phyloP scores from a whole-genome alignment of 2,113 vertebrate genomes.

The Vulpes ferrilata region DNA sequence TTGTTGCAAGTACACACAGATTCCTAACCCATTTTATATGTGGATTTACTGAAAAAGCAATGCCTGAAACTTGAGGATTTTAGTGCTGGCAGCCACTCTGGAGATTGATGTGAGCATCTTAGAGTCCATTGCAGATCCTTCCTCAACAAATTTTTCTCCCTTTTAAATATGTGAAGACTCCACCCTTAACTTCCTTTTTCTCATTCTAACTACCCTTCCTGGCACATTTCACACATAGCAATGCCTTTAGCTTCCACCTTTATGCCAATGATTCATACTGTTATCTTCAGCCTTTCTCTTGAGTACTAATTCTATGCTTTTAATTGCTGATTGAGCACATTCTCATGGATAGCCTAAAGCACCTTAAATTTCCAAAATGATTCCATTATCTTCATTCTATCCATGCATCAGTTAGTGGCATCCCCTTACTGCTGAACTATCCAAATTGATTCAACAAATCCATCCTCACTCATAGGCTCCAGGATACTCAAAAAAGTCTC shows the following conservation, averaged over 20 bases:
- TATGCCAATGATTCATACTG: neutral
- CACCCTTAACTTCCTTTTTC: neutral
- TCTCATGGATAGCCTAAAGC: neutral
- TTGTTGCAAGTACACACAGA: neutral
- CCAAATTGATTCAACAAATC: constrained; percentile 2
- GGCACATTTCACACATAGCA: neutral
- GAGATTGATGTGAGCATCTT: neutral
- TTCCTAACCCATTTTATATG: neutral
- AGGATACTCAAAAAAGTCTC: constrained; percentile 4
- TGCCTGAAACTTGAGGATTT: neutral
- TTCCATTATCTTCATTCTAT: neutral
- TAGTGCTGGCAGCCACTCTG: neutral
- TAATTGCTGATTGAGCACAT: neutral
- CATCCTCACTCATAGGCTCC: neutral
- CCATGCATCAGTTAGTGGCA: neutral
- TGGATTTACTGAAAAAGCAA: neutral
- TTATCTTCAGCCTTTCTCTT: neutral
- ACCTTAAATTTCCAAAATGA: neutral
- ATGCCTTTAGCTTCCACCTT: neutral
- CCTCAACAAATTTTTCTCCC: neutral
- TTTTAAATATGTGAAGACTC: neutral
- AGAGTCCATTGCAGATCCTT: neutral
- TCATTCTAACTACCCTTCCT: neutral
- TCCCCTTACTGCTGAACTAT: neutral
- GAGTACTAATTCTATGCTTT: neutral